Base-by-base conservation (phyloP, 1,140 invertebrate genomes). In the Eubasilissa regina region DNA sequence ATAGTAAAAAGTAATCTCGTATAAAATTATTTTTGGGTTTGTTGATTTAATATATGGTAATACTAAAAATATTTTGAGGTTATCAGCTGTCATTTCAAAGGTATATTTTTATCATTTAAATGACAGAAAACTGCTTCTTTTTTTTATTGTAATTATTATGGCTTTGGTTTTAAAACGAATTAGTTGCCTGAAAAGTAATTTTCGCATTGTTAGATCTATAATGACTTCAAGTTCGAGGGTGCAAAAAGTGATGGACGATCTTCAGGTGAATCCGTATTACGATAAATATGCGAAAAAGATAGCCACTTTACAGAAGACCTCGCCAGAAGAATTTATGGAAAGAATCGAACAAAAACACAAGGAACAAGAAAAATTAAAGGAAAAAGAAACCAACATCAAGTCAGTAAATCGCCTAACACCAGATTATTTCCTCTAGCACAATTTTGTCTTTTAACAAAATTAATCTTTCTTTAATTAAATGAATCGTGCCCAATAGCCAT, bases 221-320 rank as follows among this genome's bases (percentile, higher is more conserved):
- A 92, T 90, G 90, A 90, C 89, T 13, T 89, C 89, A 48, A 83
- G 86, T 44, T 62, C 77, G 0, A 90, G 86, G 68, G 81, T 89
- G 64, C 89, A 93, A 83, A 91, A 94, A 84, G 90, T 88, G 0
- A 80, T 93, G 53, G 92, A 94, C 79, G 90, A 93, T 25, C 85
- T 95, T 44, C 87, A 93, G 86, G 91, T 87, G 8, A 97, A 97
- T 90, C 94, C 95, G 0, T 97, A 94, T 85, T 97, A 90, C 84
- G 92, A 93, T 17, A 97, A 96, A 86, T 97, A 97, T 88, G 93
- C 94, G 0, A 85, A 90, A 0, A 95, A 96, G 86, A 95, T 97
- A 78, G 90, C 93, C 0, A 88, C 91, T 76, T 83, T 95, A 45
- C 94, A 96, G 85, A 87, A 94, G 86, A 93, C 91, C 0, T 92